Evolutionary conservation across 2,113 vertebrate species (phyloP), one percentile per base, ranked within the genome.

Genomic region (Pogonocichla stellata): DNA sequence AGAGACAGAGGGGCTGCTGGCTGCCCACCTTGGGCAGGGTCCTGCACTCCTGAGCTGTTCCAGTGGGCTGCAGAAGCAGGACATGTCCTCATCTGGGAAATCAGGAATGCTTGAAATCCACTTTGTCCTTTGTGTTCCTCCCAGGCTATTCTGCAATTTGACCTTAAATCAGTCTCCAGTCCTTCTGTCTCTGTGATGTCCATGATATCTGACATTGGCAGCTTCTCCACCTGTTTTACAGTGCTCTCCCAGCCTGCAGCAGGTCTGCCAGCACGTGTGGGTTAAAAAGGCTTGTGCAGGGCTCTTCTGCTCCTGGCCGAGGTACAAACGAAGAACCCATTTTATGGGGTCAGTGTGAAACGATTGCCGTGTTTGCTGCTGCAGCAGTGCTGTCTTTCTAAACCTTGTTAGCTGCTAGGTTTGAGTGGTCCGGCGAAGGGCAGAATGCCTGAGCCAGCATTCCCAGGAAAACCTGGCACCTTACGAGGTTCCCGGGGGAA

Each of bases 1-100:
- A 0, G 71, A 74, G 36, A 31, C 0, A 0, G 71, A 70, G 38
- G 28, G 25, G 28, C 33, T 62, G 3, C 28, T 45, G 64, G 19
- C 34, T 3, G 3, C 42, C 22, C 6, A 26, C 33, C 31, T 10
- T 28, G 51, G 18, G 42, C 45, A 66, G n/a, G 19, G 40, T 60
- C 28, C 14, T 48, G 22, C 26, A 22, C 62, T 85, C 58, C 65
- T 71, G 65, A 66, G 73, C 18, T n/a, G n/a, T 10, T 53, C 28
- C 0, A 0, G 17, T 18, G 56, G 40, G 38, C 29, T 84, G 33
- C 43, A 47, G 79, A 85, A 71, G 20, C 31, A 48, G 66, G 31
- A 60, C 22, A 17, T 2, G 2, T 81, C 65, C 62, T 79, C 28
- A 38, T 2, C 3, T 3, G 9, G n/a, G 64, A 72, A 80, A 80